Base-by-base conservation (phyloP, 2,113 vertebrate genomes). In the Larimichthys crocea region DNA sequence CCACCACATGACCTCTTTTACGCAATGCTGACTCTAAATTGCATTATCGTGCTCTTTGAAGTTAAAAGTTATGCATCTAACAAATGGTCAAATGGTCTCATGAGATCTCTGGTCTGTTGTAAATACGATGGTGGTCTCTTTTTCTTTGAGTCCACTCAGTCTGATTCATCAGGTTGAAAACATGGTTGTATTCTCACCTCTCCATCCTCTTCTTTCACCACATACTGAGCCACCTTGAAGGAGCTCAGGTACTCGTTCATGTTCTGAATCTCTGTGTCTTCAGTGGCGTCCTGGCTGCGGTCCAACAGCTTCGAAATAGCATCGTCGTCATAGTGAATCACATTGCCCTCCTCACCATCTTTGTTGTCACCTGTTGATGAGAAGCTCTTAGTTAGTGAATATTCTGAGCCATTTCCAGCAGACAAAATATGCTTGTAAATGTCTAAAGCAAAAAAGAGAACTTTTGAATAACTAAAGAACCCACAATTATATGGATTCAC, bases 221-320 rank as follows among this genome's bases (percentile, higher is more conserved):
- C 96, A 56, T 99, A 99, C 95, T 99, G 97, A 10, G 98, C 98
- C 95, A 99, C 98, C 94, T 99, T 99, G 92, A 99, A 99, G 92
- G 98, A 99, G 93, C 98, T 99, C 82, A 99, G 96, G 92, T 99
- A 99, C 93, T 99, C 98, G 12, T 99, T 99, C 98, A 99, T 99
- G 93, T 99, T 99, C 95, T 99, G 98, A 44, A 99, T 96, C 90
- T 99, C 98, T 0, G 97, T 98, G 94, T 99, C 98, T 0, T 99
- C 98, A 0, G 97, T 99, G 4, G 97, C 97, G 0, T 99, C 96
- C 93, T 97, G 98, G 88, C 97, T 99, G 68, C 98, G 96, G 91
- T 99, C 98, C 93, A 99, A 87, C 64, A 99, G 97, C 91, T 98
- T 99, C 0, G 97, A 98, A 89, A 99, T 99, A 86, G 98, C 98